Evolutionary conservation across 92 coral and sea anemone genomes (phyloP), one percentile per base, ranked within the genome.

Genomic region (Palythoa caribaeorum): DNA sequence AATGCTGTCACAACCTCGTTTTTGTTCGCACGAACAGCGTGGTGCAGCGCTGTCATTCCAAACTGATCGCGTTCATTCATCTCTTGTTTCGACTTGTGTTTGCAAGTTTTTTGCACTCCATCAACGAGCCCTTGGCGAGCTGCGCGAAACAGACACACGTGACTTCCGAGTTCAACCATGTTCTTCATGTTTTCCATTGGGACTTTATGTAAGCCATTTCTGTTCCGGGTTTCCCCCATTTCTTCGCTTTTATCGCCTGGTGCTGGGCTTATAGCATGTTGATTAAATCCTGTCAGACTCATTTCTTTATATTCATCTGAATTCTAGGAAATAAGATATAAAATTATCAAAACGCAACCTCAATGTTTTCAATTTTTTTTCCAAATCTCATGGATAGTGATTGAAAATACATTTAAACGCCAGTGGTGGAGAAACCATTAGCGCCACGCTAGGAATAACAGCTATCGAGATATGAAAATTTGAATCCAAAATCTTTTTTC

Each of bases 11-110:
- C 59, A 6, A 81, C 62, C 38, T 66, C 86, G 3, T 44, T 20
- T 11, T 81, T 81, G 60, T 63, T 66, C 20, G 44, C 71, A 8
- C 74, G 86, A 15, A 81, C 71, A 39, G 86, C 86, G 20, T 81
- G 76, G 65, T 81, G 86, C 10, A 81, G 86, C 6, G 86, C 76
- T 0, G 86, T 63, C 86, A 81, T 20, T 66, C 86, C 86, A 47
- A 81, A 81, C 20, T 81, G 76, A 19, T 81, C 86, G 2, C 2
- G 74, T 8, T 21, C 62, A 16, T 81, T 48, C 28, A 81, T 65
- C 19, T 62, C 54, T 8, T 47, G 40, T 51, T 81, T 65, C 12
- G 86, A 81, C 40, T 65, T 81, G 5, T 44, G 62, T 65, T 81
- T 81, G 40, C 76, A 65, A 13, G 21, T 44, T 11, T 28, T 7